A percentile compares a stretch with the other conserved stretches of the same genome.
Conservation (phyloP, 2,113 vertebrate species). For the Cryptotis parvus region DNA sequence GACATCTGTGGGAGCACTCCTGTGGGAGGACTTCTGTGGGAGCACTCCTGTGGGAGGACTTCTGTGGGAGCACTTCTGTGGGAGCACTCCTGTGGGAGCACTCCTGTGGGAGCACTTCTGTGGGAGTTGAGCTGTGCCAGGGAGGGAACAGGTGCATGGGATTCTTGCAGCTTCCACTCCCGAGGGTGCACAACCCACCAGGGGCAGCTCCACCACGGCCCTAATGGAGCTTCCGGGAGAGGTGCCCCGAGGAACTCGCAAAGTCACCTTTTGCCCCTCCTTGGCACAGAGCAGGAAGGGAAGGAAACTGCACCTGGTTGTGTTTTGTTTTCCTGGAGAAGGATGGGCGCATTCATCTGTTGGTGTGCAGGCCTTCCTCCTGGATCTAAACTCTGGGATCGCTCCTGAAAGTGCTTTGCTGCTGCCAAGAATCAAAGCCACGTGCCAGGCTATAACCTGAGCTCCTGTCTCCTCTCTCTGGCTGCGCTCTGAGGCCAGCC, state of each 20-base stretch:
- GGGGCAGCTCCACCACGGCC: constrained; percentile 14
- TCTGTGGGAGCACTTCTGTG: rapidly evolving
- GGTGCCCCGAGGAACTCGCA: constrained; percentile 71
- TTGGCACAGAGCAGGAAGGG: constrained; percentile 66
- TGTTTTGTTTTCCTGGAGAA: background rate
- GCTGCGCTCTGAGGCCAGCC: constrained; percentile 31
- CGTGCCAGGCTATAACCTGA: no score
- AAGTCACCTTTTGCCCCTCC: background rate
- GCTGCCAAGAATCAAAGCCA: no score
- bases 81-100: background rate
- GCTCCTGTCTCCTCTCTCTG: no score
- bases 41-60: background rate
- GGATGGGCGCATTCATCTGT: no score
- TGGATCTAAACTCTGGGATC: no score
- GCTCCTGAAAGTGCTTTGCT: no score
- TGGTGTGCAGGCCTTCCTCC: no score
- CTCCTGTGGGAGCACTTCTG: rapidly evolving
- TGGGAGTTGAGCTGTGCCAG: background rate
- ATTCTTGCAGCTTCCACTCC: constrained; percentile 3
- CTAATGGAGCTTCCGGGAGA: constrained; percentile 76
- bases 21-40: rapidly evolving
- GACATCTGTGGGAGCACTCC: rapidly evolving
- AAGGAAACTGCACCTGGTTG: constrained; percentile 7
- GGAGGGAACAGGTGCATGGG: rapidly evolving
- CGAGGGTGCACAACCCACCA: background rate